These are phyloP conservation scores for Drosophila nigrodunni DNA, from an alignment of 1,140 invertebrate species.

Conservation along the genomic window DNA sequence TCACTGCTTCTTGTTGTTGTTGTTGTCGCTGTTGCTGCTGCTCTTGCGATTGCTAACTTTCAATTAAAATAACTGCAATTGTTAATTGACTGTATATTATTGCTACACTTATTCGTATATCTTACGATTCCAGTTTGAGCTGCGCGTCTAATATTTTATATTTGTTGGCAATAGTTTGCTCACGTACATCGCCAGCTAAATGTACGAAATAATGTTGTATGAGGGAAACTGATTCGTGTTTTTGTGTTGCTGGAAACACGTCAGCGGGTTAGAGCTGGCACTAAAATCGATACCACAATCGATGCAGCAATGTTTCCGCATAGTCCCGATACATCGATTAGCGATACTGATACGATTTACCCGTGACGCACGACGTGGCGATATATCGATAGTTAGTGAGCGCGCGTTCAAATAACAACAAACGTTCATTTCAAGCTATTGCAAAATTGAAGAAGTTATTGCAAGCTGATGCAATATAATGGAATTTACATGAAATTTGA, in stretches of 20 bases:
- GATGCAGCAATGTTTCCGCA: neutral
- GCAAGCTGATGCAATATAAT: too few relatives aligned
- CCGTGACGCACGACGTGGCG: too few relatives aligned
- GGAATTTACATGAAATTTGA: too few relatives aligned
- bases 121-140: neutral
- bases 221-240: constrained; percentile 42
- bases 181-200: constrained; percentile 26
- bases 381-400: neutral
- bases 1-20: constrained; percentile 8
- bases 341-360: neutral
- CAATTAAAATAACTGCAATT: constrained; percentile 30
- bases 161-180: constrained; percentile 27
- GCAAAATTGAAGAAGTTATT: neutral
- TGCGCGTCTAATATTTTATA: constrained; percentile 9
- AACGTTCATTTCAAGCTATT: neutral
- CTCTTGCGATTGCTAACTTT: constrained; percentile 24
- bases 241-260: constrained; percentile 53
- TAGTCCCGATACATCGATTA: neutral
- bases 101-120: neutral
- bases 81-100: neutral
- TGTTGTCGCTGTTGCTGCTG: constrained; percentile 16
- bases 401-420: neutral
- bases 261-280: constrained; percentile 38
- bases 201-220: constrained; percentile 38
- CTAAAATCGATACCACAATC: neutral